Base-by-base conservation (phyloP, 1,140 invertebrate genomes). In the Drosophila pruinosa region DNA sequence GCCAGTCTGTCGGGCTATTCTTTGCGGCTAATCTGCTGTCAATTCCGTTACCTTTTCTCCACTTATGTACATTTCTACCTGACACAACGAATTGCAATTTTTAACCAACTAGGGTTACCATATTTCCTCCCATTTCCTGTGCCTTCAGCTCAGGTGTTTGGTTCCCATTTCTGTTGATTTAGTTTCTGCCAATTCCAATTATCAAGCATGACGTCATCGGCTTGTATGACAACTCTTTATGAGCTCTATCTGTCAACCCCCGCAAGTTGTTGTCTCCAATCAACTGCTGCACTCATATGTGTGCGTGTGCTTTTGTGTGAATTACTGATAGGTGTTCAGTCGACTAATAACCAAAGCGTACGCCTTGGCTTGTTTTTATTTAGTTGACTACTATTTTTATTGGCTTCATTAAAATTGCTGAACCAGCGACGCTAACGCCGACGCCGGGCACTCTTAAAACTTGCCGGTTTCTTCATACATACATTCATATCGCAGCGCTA, bases 351-450 rank as follows among this genome's bases (percentile, higher is more conserved):
- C 28, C 28, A 43, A 45, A 43, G 54, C 15, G 17, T 7, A 54
- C 34, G 78, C 75, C 67, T 76, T 79, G 64, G 70, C 73, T 83
- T 78, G 78, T 78, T 85, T 76, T 79, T 67, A 58, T 74, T 85
- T 80, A 76, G 64, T 50, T 57, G 57, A 72, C 75, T 28, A 50
- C 31, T 50, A 21, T 48, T 85, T 82, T 65, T 81, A 85, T 81
- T 81, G 82, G 61, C 53, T 74, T 67, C 75, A 76, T 80, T 80
- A 70, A 65, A 72, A 76, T 73, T 56, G 57, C 63, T 61, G 31
- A 72, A 53, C 62, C 39, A 43, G 45, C 43, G 26, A 17, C 14
- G 39, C 58, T 21, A 41, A 54, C 59, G 59, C 72, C 38, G 50
- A 72, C 80, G 80, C 81, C 62, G 73, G n/a, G n/a, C n/a, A 73